phyloP scores from a whole-genome alignment of 2,113 vertebrate genomes.

The Epinephelus lanceolatus region DNA sequence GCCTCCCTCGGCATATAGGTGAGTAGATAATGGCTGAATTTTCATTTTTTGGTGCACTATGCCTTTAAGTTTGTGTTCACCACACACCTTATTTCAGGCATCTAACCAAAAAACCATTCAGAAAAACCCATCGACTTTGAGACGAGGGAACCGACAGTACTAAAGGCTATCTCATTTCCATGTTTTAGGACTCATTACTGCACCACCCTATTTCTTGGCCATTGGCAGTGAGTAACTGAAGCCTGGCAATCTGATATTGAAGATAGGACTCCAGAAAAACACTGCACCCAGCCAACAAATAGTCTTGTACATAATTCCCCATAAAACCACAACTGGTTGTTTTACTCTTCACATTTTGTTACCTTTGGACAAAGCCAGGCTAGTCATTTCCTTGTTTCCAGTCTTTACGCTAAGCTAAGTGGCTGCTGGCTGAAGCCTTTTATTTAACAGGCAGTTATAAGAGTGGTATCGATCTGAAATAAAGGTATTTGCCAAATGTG shows the following conservation, averaged over 20 bases:
- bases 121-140: too few relatives aligned
- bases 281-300: neutral
- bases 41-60: too few relatives aligned
- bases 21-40: too few relatives aligned
- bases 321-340: neutral
- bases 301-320: neutral
- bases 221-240: neutral
- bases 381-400: neutral
- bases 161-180: too few relatives aligned
- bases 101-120: too few relatives aligned
- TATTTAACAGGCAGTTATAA: conserved; percentile 12
- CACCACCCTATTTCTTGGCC: neutral
- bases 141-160: too few relatives aligned
- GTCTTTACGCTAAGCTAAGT: conserved; percentile 14
- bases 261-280: neutral
- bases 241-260: neutral
- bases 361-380: neutral
- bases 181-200: too few relatives aligned
- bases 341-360: conserved; percentile 1
- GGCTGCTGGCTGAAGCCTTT: neutral
- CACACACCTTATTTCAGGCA: too few relatives aligned
- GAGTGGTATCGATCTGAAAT: conserved; percentile 19
- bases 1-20: too few relatives aligned
- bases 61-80: too few relatives aligned
- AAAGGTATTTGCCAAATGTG: neutral